These are phyloP conservation scores for Craterocephalus amniculus DNA, from an alignment of 2,797 vertebrate species.

Conservation along the genomic window DNA sequence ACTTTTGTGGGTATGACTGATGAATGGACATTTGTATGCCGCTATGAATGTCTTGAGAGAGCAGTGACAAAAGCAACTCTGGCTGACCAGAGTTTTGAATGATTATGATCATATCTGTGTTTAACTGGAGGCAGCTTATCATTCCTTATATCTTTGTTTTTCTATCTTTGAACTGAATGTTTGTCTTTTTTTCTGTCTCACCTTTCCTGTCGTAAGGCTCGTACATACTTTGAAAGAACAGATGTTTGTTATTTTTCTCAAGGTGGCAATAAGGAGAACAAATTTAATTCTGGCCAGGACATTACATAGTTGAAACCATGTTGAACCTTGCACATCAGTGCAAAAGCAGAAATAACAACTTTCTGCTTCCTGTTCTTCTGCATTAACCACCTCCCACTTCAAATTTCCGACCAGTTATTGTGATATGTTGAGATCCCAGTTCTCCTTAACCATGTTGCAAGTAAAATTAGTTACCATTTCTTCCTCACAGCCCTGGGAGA, in stretches of 20 bases:
- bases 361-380: no score
- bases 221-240: not conserved
- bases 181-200: constrained; percentile 29
- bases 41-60: constrained; percentile 62
- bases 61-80: constrained; percentile 45
- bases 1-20: constrained; percentile 67
- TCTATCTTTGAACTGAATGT: constrained; percentile 34
- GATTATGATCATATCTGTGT: constrained; percentile 57
- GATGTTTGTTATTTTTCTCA: not conserved
- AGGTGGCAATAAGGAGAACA: not conserved
- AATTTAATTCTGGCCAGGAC: no score
- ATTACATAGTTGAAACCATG: no score
- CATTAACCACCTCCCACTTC: no score
- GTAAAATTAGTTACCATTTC: not conserved
- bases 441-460: not conserved
- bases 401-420: no score
- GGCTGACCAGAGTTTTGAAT: constrained; percentile 70
- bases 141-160: constrained; percentile 57
- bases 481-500: not conserved
- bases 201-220: constrained; percentile 35
- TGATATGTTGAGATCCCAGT: not conserved
- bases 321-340: no score
- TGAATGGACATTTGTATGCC: constrained; percentile 70
- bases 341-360: no score
- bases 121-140: constrained; percentile 58